A percentile compares a stretch with the other conserved stretches of the same genome.
phyloP scores from a whole-genome alignment of 2,888 invertebrate genomes.

The Loripinus fragilis region DNA sequence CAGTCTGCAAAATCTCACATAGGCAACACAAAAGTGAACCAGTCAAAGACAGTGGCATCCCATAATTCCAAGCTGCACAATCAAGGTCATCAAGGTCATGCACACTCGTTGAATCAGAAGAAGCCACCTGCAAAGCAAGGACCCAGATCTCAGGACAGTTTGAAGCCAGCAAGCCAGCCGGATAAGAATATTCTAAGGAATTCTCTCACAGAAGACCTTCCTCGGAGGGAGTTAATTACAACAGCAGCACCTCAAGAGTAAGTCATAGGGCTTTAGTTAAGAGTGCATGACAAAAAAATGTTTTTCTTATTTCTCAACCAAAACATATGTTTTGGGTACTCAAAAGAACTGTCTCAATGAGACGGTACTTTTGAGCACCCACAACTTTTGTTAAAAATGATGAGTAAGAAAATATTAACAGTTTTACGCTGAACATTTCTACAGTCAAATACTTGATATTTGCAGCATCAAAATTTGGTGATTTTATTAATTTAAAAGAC shows the following conservation, averaged over 20 bases:
- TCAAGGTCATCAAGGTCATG: constrained; percentile 23
- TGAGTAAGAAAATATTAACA: too few species aligned
- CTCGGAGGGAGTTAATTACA: constrained; percentile 58
- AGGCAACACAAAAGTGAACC: constrained; percentile 34
- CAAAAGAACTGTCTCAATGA: too few species aligned
- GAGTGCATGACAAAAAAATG: too few species aligned
- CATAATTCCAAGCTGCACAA: constrained; percentile 41
- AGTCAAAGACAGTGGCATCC: constrained; percentile 44
- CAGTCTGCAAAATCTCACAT: constrained; percentile 40
- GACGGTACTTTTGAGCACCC: too few species aligned
- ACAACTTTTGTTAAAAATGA: too few species aligned
- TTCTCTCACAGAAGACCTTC: constrained; percentile 65
- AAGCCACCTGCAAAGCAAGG: constrained; percentile 29
- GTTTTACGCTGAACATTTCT: too few species aligned
- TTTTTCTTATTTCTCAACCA: too few species aligned
- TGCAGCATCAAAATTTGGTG: too few species aligned
- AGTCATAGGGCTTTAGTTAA: too few species aligned
- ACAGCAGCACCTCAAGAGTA: constrained; percentile 69
- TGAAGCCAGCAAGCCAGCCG: not conserved
- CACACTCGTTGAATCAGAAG: constrained; percentile 6
- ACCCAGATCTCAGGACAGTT: constrained; percentile 34
- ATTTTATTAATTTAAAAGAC: too few species aligned
- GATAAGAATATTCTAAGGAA: constrained; percentile 49
- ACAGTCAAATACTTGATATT: too few species aligned
- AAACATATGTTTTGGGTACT: too few species aligned